A percentile compares a stretch with the other conserved stretches of the same genome.
phyloP scores from a whole-genome alignment of 2,888 invertebrate species.

The Diaphora mendica region DNA sequence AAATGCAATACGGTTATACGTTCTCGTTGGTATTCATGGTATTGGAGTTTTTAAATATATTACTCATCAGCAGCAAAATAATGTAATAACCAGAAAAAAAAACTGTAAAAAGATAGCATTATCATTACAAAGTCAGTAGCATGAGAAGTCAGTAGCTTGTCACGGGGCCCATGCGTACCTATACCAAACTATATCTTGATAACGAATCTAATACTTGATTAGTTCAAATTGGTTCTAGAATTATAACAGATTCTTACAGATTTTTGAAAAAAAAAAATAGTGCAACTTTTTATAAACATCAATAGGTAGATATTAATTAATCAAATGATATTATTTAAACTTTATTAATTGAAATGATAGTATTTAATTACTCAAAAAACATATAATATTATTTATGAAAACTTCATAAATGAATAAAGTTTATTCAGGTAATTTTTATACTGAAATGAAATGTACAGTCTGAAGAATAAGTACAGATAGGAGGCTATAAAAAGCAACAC shows the following conservation, averaged over 20 bases:
- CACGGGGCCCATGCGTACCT: not conserved
- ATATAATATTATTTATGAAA: too few species aligned
- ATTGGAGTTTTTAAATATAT: too few species aligned
- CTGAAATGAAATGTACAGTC: slow-evolving; percentile 37
- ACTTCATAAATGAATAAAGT: too few species aligned
- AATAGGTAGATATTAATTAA: too few species aligned
- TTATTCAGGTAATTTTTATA: not conserved
- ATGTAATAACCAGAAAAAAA: too few species aligned
- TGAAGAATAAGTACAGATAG: slow-evolving; percentile 43
- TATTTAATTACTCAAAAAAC: too few species aligned
- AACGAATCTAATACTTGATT: not conserved
- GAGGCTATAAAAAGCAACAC: slow-evolving; percentile 46
- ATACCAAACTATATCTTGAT: not conserved
- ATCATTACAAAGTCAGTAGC: not conserved
- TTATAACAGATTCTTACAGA: not conserved
- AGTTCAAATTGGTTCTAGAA: not conserved
- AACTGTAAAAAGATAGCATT: too few species aligned
- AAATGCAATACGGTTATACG: not conserved
- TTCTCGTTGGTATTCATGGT: too few species aligned
- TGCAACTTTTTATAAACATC: too few species aligned
- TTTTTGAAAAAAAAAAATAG: too few species aligned
- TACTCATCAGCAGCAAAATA: too few species aligned
- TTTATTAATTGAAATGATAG: not conserved
- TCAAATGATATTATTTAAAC: too few species aligned
- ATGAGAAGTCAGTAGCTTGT: not conserved